Evolutionary conservation across 1,140 invertebrate genomes (phyloP).

Genomic region (Nebria ingens): DNA sequence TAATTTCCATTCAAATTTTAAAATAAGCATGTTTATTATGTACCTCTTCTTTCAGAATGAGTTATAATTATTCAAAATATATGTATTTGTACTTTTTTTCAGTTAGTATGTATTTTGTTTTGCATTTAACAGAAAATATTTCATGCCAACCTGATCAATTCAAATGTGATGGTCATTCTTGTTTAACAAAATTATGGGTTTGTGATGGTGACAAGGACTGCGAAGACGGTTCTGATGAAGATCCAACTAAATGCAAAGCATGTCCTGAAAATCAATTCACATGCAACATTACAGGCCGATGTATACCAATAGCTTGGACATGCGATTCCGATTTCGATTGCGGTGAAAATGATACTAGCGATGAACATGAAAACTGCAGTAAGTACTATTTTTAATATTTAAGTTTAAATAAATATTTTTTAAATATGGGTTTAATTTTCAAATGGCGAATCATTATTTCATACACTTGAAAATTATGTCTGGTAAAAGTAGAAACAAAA

Average conservation of each 20-base stretch:
- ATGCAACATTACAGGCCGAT: conserved; percentile 47
- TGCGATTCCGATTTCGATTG: conserved; percentile 61
- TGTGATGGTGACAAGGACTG: conserved; percentile 62
- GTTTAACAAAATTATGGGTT: conserved; percentile 51
- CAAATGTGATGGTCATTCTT: conserved; percentile 42
- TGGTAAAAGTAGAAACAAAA: too few relatives aligned
- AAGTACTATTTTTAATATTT: conserved; percentile 14
- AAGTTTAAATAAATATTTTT: neutral
- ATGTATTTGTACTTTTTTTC: too few relatives aligned
- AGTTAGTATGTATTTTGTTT: conserved; percentile 10
- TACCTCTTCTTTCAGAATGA: too few relatives aligned
- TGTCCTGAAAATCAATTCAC: conserved; percentile 44
- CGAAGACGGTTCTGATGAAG: conserved; percentile 52
- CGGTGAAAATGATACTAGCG: conserved; percentile 42
- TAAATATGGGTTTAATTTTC: neutral
- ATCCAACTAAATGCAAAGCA: conserved; percentile 40
- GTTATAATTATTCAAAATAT: too few relatives aligned
- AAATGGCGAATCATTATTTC: too few relatives aligned
- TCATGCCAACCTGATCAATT: conserved; percentile 44
- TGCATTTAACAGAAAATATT: conserved; percentile 44
- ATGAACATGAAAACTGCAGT: conserved; percentile 42
- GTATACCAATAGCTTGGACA: conserved; percentile 59
- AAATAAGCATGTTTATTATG: too few relatives aligned
- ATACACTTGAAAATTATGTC: too few relatives aligned
- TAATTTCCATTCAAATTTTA: too few relatives aligned